Conservation (phyloP, 2,888 invertebrate species). For the Philereme vetulata region DNA sequence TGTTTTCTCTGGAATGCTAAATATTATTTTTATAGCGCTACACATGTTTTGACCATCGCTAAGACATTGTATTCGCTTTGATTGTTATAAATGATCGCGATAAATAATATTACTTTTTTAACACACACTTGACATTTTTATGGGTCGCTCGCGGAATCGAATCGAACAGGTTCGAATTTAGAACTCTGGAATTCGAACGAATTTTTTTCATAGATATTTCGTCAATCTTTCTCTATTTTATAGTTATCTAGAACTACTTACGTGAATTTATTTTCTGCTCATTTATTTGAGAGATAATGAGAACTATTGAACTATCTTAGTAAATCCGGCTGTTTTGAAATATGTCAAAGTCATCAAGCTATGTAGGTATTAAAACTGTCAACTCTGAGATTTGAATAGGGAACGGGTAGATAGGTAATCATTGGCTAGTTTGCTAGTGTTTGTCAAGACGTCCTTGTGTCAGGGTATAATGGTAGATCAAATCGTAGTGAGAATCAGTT, state of each 20-base stretch:
- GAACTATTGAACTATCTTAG: constrained; percentile 16
- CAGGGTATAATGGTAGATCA: constrained; percentile 17
- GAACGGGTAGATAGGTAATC: constrained; percentile 29
- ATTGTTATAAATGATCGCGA: constrained; percentile 51
- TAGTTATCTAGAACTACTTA: constrained; percentile 1
- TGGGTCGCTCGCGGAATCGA: constrained; percentile 32
- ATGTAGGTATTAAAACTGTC: constrained; percentile 38
- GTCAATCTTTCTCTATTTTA: constrained; percentile 6
- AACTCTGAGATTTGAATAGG: constrained; percentile 33
- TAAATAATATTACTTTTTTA: constrained; percentile 38
- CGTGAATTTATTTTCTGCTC: constrained; percentile 1
- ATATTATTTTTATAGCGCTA: constrained; percentile 41
- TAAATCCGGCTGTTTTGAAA: constrained; percentile 38
- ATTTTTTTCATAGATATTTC: constrained; percentile 18
- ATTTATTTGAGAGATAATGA: constrained; percentile 5
- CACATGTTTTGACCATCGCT: constrained; percentile 39
- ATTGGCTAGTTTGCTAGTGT: constrained; percentile 22
- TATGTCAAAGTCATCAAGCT: constrained; percentile 36
- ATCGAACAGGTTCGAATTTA: constrained; percentile 36
- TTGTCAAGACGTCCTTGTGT: constrained; percentile 20
- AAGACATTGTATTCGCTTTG: constrained; percentile 49
- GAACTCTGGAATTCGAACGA: constrained; percentile 26
- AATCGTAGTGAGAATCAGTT: constrained; percentile 18
- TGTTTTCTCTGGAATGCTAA: constrained; percentile 35
- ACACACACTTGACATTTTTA: constrained; percentile 34